Evolutionary conservation across 1,140 invertebrate genomes (phyloP).

Genomic region (Pararge aegeria): DNA sequence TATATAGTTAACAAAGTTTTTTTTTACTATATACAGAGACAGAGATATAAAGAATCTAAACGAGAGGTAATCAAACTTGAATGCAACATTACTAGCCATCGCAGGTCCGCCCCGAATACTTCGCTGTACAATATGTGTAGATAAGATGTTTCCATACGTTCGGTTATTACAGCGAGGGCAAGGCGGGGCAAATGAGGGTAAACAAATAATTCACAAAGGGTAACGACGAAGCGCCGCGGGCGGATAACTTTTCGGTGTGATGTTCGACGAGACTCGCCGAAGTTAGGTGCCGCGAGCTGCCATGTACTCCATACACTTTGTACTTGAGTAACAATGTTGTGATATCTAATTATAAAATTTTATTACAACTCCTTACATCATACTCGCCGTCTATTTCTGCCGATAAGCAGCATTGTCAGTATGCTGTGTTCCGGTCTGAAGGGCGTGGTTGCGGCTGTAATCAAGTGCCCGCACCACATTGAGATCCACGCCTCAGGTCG

Average conservation of each 20-base stretch:
- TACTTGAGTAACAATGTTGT: neutral
- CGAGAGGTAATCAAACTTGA: neutral
- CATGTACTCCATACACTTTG: neutral
- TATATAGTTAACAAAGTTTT: too few species aligned
- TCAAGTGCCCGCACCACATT: too few species aligned
- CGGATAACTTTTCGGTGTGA: neutral
- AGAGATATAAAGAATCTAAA: neutral
- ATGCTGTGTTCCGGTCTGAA: too few species aligned
- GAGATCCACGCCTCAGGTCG: too few species aligned
- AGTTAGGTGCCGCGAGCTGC: neutral
- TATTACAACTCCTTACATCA: neutral
- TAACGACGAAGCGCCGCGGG: neutral
- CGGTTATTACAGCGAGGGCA: neutral
- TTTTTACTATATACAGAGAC: too few species aligned
- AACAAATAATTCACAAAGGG: slow-evolving; percentile 5
- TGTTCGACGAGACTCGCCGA: neutral
- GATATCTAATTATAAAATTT: neutral
- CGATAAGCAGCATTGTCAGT: too few species aligned
- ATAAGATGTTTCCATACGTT: slow-evolving; percentile 1
- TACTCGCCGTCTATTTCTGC: too few species aligned
- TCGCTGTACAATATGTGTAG: neutral
- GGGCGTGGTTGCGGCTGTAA: too few species aligned
- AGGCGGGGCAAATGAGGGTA: neutral
- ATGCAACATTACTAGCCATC: neutral
- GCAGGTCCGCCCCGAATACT: too few species aligned